Base-by-base conservation (phyloP, 1,140 invertebrate genomes). In the Micrasema minimum region DNA sequence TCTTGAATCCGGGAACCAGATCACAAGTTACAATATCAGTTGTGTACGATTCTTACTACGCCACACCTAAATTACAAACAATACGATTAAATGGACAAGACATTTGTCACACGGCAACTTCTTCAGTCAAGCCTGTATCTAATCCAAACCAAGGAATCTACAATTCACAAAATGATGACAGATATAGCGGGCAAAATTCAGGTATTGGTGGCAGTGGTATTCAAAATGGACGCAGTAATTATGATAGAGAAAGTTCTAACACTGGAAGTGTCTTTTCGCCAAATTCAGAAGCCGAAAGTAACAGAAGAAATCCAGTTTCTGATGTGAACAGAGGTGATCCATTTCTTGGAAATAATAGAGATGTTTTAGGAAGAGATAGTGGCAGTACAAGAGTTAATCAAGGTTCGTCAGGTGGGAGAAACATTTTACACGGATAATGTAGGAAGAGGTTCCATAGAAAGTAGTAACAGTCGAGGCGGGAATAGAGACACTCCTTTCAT, bases 61-160 rank as follows among this genome's bases (percentile, higher is more conserved):
- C 35, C 9, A 11, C 45, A 12, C 74, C 74, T 1, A 67, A 61
- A 20, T 2, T 75, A 10, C 31, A 46, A 53, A 53, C 16, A 18
- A 12, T 75, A 11, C 23, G 68, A 23, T 51, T 75, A 4, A 75
- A 75, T 16, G 74, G 74, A 1, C 55, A 69, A 38, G 61, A 75
- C 26, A 73, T 75, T 16, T 75, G 74, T 23, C 20, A 18, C 7
- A 11, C 64, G 1, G 7, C 48, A 16, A 12, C 51, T 7, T 14
- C 31, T 9, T 53, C 50, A 5, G 45, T 46, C 7, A 38, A 64
- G 16, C n/a, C 59, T 10, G 12, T 64, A 0, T 23, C 41, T 18
- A 26, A 31, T 23, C 10, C 22, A 1, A 41, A 10, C 2, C 20
- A 18, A 48, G 26, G 22, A 20, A 62, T 12, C 12, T n/a, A 23